A percentile compares a stretch with the other conserved stretches of the same genome.
Evolutionary conservation across 2,797 vertebrate species (phyloP).

Genomic region (Girardinus metallicus): DNA sequence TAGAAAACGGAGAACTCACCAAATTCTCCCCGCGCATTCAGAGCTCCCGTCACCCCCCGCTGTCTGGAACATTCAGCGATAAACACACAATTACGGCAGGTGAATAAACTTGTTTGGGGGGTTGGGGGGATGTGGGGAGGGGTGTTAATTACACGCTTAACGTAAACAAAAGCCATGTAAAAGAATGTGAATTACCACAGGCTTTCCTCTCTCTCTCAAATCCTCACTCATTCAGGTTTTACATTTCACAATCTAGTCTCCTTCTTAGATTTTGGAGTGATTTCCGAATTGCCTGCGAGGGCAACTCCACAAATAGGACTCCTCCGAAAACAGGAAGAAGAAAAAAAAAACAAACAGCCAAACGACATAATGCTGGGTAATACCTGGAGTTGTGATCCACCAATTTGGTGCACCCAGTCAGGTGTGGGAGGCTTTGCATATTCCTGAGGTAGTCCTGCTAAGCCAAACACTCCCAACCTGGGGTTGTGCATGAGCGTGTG

Average conservation of each 20-base stretch:
- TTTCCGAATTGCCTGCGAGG: slow-evolving; percentile 79
- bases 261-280: slow-evolving; percentile 54
- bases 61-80: slow-evolving; percentile 81
- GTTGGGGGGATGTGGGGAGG: not conserved
- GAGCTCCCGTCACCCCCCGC: slow-evolving; percentile 78
- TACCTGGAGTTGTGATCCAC: slow-evolving; percentile 71
- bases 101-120: slow-evolving; percentile 85
- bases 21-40: slow-evolving; percentile 78
- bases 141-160: slow-evolving; percentile 88
- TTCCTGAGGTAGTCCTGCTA: slow-evolving; percentile 61
- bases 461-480: slow-evolving; percentile 64
- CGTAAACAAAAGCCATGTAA: slow-evolving; percentile 85
- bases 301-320: slow-evolving; percentile 62
- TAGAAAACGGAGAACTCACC: slow-evolving; percentile 79
- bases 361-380: slow-evolving; percentile 59
- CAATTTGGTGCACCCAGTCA: slow-evolving; percentile 66
- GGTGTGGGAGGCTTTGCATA: slow-evolving; percentile 69
- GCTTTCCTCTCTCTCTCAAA: slow-evolving; percentile 54
- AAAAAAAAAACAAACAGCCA: not conserved
- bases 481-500: slow-evolving; percentile 33
- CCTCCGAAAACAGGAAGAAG: slow-evolving; percentile 25
- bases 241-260: slow-evolving; percentile 76
- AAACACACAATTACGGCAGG: slow-evolving; percentile 88
- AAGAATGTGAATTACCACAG: slow-evolving; percentile 84
- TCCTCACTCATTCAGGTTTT: slow-evolving; percentile 80